Percentiles rank a stretch among this genome's conserved stretches.
Conservation (phyloP, 2,797 vertebrate species). For the Myripristis jacobus region DNA sequence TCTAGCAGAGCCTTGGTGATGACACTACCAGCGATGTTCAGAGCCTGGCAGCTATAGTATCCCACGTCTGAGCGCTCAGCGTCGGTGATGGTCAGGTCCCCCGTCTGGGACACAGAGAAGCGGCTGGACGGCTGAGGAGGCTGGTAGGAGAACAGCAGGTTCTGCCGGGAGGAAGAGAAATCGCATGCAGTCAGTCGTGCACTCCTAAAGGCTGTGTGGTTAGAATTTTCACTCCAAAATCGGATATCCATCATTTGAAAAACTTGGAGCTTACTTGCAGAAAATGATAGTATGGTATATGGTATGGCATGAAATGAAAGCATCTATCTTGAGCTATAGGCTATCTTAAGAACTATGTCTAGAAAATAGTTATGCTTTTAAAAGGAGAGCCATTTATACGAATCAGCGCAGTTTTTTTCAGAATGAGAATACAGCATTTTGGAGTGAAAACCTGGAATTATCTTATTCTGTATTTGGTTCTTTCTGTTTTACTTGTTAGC, state of each 20-base stretch:
- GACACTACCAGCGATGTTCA: constrained; percentile 98
- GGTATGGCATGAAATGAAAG: not conserved
- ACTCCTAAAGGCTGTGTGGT: not conserved
- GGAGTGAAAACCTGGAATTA: too few relatives aligned
- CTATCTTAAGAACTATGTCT: not conserved
- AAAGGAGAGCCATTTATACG: too few relatives aligned
- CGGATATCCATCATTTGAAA: constrained; percentile 1
- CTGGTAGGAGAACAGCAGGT: constrained; percentile 96
- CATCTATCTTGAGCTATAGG: not conserved
- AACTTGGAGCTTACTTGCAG: not conserved
- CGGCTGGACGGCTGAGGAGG: constrained; percentile 95
- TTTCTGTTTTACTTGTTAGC: not conserved
- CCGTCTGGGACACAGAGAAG: constrained; percentile 96
- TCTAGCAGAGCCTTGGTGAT: constrained; percentile 98
- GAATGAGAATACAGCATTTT: too few relatives aligned
- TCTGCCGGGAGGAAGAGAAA: constrained; percentile 78
- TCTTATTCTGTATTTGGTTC: not conserved
- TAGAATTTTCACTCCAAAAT: constrained; percentile 11
- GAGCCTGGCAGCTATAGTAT: constrained; percentile 98
- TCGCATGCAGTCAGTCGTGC: constrained; percentile 10
- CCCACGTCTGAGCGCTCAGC: constrained; percentile 94
- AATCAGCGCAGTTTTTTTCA: too few relatives aligned
- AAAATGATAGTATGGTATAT: not conserved
- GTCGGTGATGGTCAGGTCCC: constrained; percentile 95
- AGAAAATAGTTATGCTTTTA: not conserved